phyloP scores from a whole-genome alignment of 1,140 invertebrate genomes.

The Rhysida immarginata region DNA sequence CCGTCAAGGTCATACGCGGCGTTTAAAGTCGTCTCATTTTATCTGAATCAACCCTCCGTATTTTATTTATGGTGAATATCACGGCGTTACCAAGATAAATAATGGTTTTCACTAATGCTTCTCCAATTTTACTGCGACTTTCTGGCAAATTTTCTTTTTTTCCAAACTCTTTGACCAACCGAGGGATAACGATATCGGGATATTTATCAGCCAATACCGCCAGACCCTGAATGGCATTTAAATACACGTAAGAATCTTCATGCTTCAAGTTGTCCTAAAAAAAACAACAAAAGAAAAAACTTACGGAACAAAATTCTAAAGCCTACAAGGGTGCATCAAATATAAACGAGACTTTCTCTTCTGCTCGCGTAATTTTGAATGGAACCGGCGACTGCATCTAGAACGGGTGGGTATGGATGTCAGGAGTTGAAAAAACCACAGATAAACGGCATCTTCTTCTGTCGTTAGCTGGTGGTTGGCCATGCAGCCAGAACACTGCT shows the following conservation, averaged over 20 bases:
- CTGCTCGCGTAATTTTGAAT: too few species aligned
- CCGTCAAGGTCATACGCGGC: too few species aligned
- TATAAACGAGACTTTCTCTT: too few species aligned
- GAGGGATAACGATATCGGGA: slow-evolving; percentile 48
- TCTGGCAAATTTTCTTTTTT: slow-evolving; percentile 35
- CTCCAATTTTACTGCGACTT: slow-evolving; percentile 60
- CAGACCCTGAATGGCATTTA: slow-evolving; percentile 61
- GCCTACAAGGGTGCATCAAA: not conserved
- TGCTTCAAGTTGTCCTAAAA: slow-evolving; percentile 59
- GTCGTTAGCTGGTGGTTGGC: too few species aligned
- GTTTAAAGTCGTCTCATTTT: too few species aligned
- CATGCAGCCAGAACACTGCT: too few species aligned
- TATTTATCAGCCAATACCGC: slow-evolving; percentile 44
- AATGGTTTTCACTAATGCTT: slow-evolving; percentile 67
- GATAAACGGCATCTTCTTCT: too few species aligned
- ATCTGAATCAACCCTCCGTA: too few species aligned
- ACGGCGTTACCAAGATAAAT: too few species aligned
- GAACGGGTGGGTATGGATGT: not conserved
- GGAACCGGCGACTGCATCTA: too few species aligned
- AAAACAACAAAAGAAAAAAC: not conserved
- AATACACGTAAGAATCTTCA: slow-evolving; percentile 67
- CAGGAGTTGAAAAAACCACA: not conserved
- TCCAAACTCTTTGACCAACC: slow-evolving; percentile 43
- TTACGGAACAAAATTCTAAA: not conserved
- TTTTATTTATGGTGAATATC: too few species aligned